Evolutionary conservation across 2,113 vertebrate genomes (phyloP).

Genomic region (Rhinoderma darwinii): DNA sequence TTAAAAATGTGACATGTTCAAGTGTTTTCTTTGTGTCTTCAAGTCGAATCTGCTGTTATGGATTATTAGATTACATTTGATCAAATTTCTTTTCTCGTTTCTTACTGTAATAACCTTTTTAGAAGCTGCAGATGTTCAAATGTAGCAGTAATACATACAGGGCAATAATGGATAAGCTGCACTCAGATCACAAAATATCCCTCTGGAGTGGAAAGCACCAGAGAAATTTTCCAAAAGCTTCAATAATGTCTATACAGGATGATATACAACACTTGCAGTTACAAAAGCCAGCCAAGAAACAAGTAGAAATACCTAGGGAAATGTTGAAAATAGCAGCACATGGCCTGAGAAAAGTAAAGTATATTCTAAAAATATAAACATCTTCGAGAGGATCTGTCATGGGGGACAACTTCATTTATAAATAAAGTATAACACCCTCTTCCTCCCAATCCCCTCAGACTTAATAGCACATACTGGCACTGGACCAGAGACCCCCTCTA

Average conservation of each 20-base stretch:
- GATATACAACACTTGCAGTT: constrained; percentile 20
- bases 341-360: background rate
- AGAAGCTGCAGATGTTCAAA: constrained; percentile 47
- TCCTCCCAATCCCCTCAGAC: background rate
- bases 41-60: constrained; percentile 33
- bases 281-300: background rate
- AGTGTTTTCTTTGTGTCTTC: constrained; percentile 40
- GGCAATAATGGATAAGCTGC: constrained; percentile 45
- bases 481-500: background rate
- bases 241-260: constrained; percentile 19
- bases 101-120: constrained; percentile 37
- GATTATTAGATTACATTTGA: constrained; percentile 55
- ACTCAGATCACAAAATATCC: constrained; percentile 42
- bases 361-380: constrained; percentile 1
- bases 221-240: constrained; percentile 27
- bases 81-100: constrained; percentile 45
- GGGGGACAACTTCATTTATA: background rate
- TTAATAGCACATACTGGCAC: background rate
- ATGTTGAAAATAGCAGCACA: constrained; percentile 8
- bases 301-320: constrained; percentile 13
- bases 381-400: background rate
- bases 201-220: constrained; percentile 12
- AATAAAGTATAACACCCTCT: background rate
- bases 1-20: constrained; percentile 40
- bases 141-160: constrained; percentile 17